Base-by-base conservation (phyloP, 2,113 vertebrate genomes). In the Okapia johnstoni region DNA sequence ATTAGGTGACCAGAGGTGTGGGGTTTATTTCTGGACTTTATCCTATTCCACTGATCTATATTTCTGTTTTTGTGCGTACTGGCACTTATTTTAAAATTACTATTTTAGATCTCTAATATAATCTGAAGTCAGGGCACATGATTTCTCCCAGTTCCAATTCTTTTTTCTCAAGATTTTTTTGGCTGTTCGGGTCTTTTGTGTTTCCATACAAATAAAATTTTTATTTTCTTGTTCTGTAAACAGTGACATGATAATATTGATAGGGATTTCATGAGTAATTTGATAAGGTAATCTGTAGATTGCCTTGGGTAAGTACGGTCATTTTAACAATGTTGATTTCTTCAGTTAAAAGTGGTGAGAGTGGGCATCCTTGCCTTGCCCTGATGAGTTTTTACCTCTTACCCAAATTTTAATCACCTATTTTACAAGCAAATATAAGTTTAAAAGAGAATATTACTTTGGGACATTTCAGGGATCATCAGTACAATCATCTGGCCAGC, bases 371-470 rank as follows among this genome's bases (percentile, higher is more conserved):
- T 54, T 81, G 30, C 30, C 79, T 54, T 81, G 11, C 33, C 50
- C 79, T 81, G 33, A 81, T 14, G 50, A 81, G 19, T n/a, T 81
- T 46, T 93, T 98, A 86, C 96, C 90, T 97, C 60, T 97, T 90
- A 98, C 93, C n/a, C n/a, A n/a, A 97, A 94, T 43, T 58, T 13
- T 21, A 89, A 95, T 97, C 89, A 61, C 98, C 96, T 97, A 85
- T 97, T 98, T 98, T 96, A 98, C 98, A 99, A 97, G 94, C 94
- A 98, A 81, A 95, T 98, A 94, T 84, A n/a, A 93, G 90, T 96
- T 96, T 97, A n/a, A 90, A 97, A 98, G 96, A 97, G 95, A 94
- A 98, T 97, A 80, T 70, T 96, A 33, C 86, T 98, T 98, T 97
- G 97, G 95, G 97, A 88, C 96, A 61, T 98, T 98, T 83, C 94